Conservation (phyloP, 2,888 invertebrate genomes). For the Drosophila prolongata region DNA sequence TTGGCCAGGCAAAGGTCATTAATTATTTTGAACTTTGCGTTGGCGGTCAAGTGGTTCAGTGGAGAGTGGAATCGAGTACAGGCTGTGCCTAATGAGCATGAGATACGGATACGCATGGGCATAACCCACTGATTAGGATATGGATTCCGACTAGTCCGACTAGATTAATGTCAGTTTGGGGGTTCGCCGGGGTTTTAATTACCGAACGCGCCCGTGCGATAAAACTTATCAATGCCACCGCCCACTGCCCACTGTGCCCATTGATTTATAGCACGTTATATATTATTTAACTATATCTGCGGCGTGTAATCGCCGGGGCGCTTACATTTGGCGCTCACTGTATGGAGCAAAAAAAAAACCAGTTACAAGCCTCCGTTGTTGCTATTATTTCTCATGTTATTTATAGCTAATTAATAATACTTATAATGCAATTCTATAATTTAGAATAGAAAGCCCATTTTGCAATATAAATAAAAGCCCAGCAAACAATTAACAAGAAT, state of each 20-base stretch:
- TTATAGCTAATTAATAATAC: conserved; percentile 79
- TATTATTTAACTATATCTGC: conserved; percentile 68
- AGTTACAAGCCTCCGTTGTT: conserved; percentile 51
- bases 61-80: conserved; percentile 35
- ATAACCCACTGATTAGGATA: conserved; percentile 50
- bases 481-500: conserved; percentile 58
- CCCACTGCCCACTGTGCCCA: conserved; percentile 33
- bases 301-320: conserved; percentile 62
- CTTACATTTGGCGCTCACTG: conserved; percentile 54
- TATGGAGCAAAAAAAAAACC: conserved; percentile 45
- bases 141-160: conserved; percentile 28
- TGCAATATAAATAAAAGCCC: conserved; percentile 62
- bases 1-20: conserved; percentile 78
- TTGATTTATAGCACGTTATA: conserved; percentile 73
- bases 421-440: conserved; percentile 78
- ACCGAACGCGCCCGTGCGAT: conserved; percentile 74
- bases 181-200: conserved; percentile 58
- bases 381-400: conserved; percentile 66
- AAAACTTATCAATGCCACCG: conserved; percentile 66
- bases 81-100: conserved; percentile 78
- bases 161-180: conserved; percentile 69
- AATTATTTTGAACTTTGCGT: conserved; percentile 82
- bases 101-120: conserved; percentile 61
- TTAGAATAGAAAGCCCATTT: conserved; percentile 63
- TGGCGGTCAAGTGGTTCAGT: conserved; percentile 62